phyloP scores from a whole-genome alignment of 2,797 vertebrate genomes.

The Dendrocincla fuliginosa region DNA sequence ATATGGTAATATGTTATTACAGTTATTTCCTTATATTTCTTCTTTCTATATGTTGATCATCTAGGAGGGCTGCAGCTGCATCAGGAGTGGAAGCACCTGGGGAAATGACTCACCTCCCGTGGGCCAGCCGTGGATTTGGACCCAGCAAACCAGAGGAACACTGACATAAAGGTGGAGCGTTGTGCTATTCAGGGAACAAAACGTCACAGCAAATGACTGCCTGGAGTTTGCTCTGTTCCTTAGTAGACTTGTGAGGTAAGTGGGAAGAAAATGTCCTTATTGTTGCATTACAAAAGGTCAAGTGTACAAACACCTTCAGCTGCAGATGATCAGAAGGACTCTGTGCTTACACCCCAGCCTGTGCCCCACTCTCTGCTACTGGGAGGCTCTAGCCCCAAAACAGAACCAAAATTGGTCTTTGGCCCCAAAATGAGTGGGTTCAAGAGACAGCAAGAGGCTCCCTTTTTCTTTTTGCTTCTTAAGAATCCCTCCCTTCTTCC shows the following conservation, averaged over 20 bases:
- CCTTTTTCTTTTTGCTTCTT: neutral
- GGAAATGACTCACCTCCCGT: slow-evolving; percentile 53
- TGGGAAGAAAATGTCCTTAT: neutral
- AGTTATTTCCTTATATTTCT: neutral
- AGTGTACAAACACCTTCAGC: neutral
- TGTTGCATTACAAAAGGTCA: neutral
- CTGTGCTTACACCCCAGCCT: neutral
- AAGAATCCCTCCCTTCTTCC: neutral
- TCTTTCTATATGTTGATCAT: neutral
- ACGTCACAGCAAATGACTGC: neutral
- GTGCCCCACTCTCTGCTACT: neutral
- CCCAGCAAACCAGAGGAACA: neutral
- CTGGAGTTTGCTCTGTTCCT: neutral
- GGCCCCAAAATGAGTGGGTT: neutral
- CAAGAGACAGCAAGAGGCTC: neutral
- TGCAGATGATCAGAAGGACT: neutral
- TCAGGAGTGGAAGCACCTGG: neutral
- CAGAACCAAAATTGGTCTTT: neutral
- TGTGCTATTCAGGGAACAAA: neutral
- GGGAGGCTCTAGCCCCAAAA: neutral
- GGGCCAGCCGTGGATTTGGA: neutral
- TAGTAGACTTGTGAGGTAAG: neutral
- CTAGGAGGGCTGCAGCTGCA: slow-evolving; percentile 42
- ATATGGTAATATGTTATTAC: neutral
- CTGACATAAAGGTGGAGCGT: slow-evolving; percentile 8